phyloP scores from a whole-genome alignment of 2,113 vertebrate species.

The Chlorocebus sabaeus region DNA sequence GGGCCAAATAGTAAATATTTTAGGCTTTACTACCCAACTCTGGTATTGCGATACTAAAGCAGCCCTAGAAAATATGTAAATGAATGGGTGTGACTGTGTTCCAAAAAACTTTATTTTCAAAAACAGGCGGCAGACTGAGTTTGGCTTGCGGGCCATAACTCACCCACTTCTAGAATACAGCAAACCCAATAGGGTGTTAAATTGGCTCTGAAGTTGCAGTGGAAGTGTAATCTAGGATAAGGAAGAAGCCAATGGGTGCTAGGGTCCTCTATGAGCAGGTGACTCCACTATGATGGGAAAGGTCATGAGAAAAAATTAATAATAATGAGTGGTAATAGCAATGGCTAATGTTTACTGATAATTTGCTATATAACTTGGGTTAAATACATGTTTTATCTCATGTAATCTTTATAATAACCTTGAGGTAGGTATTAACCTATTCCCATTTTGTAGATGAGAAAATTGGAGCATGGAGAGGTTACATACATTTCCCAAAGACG shows the following conservation, averaged over 20 bases:
- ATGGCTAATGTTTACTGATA: background rate
- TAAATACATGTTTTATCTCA: background rate
- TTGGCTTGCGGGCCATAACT: background rate
- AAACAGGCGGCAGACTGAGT: background rate
- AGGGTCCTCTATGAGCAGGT: background rate
- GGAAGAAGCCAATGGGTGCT: background rate
- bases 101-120: background rate
- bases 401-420: background rate
- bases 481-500: background rate
- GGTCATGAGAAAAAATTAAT: background rate
- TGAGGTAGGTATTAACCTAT: background rate
- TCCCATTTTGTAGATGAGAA: slow-evolving; percentile 16
- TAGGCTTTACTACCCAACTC: background rate
- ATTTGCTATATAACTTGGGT: background rate
- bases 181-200: background rate
- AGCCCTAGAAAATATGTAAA: background rate
- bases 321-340: background rate
- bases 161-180: background rate
- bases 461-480: background rate
- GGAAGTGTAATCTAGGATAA: background rate
- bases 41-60: background rate
- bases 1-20: background rate
- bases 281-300: background rate
- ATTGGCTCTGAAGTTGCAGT: background rate
- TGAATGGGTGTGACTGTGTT: background rate